Conservation (phyloP, 2,888 invertebrate genomes). For the Oligia fasciuncula region DNA sequence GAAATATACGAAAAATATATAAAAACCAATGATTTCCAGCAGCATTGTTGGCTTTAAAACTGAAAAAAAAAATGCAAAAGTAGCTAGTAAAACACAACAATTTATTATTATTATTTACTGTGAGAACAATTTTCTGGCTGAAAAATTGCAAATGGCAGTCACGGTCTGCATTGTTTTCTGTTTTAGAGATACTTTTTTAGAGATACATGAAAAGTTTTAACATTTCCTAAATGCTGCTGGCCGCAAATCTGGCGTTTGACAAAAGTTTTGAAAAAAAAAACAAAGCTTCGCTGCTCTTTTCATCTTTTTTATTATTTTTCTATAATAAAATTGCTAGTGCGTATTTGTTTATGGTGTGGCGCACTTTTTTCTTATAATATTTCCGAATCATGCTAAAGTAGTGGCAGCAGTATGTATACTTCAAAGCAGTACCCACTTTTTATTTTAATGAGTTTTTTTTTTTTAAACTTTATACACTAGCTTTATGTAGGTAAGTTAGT, state of each 20-base stretch:
- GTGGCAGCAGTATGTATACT: background rate
- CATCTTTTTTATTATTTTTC: background rate
- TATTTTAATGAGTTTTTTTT: too few species aligned
- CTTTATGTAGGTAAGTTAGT: background rate
- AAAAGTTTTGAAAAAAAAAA: background rate
- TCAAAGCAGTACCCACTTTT: background rate
- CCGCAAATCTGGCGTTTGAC: background rate
- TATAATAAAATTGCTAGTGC: background rate
- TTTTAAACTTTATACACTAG: background rate
- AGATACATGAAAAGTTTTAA: constrained; percentile 2
- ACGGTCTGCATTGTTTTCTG: constrained; percentile 2
- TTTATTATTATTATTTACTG: background rate
- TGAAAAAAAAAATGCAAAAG: background rate
- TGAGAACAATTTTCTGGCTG: background rate
- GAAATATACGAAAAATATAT: background rate
- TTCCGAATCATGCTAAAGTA: background rate
- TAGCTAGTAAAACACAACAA: constrained; percentile 3
- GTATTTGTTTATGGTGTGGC: background rate
- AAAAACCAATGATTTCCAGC: background rate
- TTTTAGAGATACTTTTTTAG: constrained; percentile 1
- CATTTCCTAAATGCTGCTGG: constrained; percentile 28
- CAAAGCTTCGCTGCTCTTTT: background rate
- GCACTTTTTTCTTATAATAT: background rate
- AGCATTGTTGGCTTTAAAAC: background rate
- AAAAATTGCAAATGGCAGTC: background rate